Evolutionary conservation across 64 coral and sea anemone genomes (phyloP).

Genomic region (Montipora sp.): DNA sequence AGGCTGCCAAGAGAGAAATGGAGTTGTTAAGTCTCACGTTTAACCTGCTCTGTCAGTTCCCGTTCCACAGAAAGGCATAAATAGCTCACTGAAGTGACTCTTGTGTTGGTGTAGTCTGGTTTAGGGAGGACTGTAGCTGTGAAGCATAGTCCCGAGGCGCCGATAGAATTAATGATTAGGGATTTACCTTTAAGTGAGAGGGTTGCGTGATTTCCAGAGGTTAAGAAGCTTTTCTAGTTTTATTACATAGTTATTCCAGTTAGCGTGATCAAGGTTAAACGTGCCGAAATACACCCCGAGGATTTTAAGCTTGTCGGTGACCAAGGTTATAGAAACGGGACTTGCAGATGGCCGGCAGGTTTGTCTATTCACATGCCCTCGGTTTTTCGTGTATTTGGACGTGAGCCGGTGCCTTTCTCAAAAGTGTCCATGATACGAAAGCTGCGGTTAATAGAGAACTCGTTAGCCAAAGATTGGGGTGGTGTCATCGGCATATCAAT

Average conservation of each 20-base stretch:
- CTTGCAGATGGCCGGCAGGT: too few relatives aligned
- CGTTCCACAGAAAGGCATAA: constrained; percentile 26
- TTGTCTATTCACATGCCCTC: too few relatives aligned
- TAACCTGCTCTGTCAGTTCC: constrained; percentile 22
- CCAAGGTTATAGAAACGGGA: too few relatives aligned
- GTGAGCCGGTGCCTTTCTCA: too few relatives aligned
- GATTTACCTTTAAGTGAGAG: not conserved
- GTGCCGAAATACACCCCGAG: not conserved
- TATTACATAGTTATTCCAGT: not conserved
- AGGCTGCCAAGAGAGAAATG: too few relatives aligned
- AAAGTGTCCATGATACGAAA: too few relatives aligned
- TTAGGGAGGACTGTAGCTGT: constrained; percentile 14
- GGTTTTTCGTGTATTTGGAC: too few relatives aligned
- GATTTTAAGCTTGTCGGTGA: not conserved
- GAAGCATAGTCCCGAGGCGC: constrained; percentile 21
- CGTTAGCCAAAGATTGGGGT: too few relatives aligned
- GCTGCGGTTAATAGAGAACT: too few relatives aligned
- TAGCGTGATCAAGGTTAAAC: not conserved
- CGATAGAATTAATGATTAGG: not conserved
- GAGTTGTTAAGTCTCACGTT: not conserved
- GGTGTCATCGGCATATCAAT: too few relatives aligned
- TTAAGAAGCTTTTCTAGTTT: not conserved
- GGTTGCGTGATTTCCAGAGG: not conserved
- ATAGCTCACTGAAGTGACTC: not conserved
- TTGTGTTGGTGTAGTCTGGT: not conserved